Evolutionary conservation across 2,113 vertebrate species (phyloP).

Genomic region (Brachyhypopomus gauderio): DNA sequence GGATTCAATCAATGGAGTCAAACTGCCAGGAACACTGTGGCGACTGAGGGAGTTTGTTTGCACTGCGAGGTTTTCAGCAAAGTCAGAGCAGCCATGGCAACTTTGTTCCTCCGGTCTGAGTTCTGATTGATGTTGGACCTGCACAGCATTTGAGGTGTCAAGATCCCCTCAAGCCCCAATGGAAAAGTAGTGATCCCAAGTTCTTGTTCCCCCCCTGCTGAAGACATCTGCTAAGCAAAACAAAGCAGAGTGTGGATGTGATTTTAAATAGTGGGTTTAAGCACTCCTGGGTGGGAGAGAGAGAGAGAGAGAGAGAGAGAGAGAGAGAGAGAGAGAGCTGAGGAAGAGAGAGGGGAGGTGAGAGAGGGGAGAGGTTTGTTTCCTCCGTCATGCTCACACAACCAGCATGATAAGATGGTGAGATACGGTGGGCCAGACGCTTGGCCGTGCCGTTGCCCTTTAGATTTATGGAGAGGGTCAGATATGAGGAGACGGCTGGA

Average conservation of each 20-base stretch:
- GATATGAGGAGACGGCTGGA: constrained; percentile 63
- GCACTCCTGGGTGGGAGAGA: not conserved
- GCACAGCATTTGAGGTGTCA: not conserved
- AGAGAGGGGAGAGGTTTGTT: not conserved
- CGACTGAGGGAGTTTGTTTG: constrained; percentile 73
- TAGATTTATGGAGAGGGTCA: constrained; percentile 77
- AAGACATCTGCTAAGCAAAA: not conserved
- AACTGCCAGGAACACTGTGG: constrained; percentile 62
- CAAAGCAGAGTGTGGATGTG: not conserved
- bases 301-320: constrained; percentile 43
- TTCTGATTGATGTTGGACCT: not conserved
- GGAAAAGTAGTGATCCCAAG: not conserved
- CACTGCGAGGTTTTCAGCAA: constrained; percentile 53
- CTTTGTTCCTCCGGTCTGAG: not conserved
- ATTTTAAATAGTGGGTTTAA: not conserved
- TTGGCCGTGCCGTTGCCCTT: constrained; percentile 60
- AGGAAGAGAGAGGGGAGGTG: constrained; percentile 16
- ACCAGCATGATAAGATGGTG: constrained; percentile 64
- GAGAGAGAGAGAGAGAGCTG: constrained; percentile 13
- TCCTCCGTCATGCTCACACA: constrained; percentile 57
- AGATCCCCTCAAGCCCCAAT: not conserved
- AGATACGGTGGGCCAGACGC: constrained; percentile 72
- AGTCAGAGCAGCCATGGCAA: constrained; percentile 32
- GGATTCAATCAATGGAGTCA: constrained; percentile 67
- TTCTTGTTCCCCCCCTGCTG: not conserved